These are phyloP conservation scores for Chauna torquata DNA, from an alignment of 2,113 vertebrate species.

Conservation along the genomic window DNA sequence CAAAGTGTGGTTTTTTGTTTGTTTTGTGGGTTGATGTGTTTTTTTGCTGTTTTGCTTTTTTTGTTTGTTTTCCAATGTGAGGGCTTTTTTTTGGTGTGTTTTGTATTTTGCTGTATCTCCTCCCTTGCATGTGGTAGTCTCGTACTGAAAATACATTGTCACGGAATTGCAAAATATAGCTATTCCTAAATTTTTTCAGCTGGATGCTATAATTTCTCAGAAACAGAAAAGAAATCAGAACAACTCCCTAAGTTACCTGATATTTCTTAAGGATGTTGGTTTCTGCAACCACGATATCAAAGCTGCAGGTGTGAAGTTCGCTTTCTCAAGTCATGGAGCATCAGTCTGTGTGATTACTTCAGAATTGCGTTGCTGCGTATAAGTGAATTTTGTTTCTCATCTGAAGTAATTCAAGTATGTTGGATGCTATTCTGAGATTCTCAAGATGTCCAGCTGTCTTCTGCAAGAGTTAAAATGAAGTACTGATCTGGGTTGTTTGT, in stretches of 20 bases:
- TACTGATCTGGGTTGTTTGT: not conserved
- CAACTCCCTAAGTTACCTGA: not conserved
- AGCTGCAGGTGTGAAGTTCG: not conserved
- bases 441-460: not conserved
- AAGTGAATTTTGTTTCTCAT: not conserved
- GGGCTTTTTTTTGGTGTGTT: too few relatives aligned
- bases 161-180: not conserved
- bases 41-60: not conserved
- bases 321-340: not conserved
- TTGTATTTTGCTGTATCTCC: not conserved
- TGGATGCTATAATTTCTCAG: not conserved
- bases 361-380: not conserved
- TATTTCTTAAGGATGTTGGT: not conserved
- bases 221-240: not conserved
- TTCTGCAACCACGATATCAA: not conserved
- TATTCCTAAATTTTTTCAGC: not conserved
- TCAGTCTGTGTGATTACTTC: not conserved
- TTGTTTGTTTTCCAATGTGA: not conserved
- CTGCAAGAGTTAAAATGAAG: not conserved
- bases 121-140: not conserved
- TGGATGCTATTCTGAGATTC: not conserved
- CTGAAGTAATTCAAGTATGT: not conserved
- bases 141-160: not conserved
- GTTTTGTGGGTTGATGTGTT: not conserved
- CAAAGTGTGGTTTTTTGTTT: not conserved